phyloP scores from a whole-genome alignment of 2,888 invertebrate species.

The Acanthosepion lycidas region DNA sequence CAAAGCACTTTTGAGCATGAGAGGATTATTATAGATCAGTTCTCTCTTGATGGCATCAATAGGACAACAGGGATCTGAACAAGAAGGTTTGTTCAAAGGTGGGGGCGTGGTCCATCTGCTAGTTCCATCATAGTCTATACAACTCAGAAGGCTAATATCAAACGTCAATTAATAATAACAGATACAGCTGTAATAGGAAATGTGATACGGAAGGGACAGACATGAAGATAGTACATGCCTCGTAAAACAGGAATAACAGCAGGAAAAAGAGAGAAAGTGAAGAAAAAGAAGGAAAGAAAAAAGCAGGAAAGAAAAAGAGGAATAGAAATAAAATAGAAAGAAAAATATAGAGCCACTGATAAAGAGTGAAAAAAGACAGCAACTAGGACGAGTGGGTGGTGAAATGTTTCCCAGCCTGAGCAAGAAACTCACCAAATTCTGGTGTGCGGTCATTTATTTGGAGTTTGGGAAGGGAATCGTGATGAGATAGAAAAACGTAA shows the following conservation, averaged over 20 bases:
- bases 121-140: background rate
- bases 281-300: background rate
- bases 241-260: background rate
- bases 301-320: background rate
- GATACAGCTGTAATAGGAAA: constrained; percentile 21
- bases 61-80: background rate
- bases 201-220: background rate
- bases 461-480: no score
- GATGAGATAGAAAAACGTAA: background rate
- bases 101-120: background rate
- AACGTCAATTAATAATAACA: background rate
- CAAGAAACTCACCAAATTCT: no score
- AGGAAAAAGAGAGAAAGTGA: background rate
- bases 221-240: background rate
- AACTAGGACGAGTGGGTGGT: background rate
- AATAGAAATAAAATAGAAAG: background rate
- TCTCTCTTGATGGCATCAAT: constrained; percentile 33
- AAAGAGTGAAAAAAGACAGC: background rate
- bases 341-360: background rate
- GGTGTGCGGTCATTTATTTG: no score
- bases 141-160: background rate
- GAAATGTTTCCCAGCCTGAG: no score
- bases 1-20: background rate
- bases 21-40: background rate
- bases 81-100: background rate